Percentiles rank a stretch among this genome's conserved stretches.
These are phyloP conservation scores for Drosophila serrata DNA, from an alignment of 1,140 invertebrate species.

Conservation along the genomic window DNA sequence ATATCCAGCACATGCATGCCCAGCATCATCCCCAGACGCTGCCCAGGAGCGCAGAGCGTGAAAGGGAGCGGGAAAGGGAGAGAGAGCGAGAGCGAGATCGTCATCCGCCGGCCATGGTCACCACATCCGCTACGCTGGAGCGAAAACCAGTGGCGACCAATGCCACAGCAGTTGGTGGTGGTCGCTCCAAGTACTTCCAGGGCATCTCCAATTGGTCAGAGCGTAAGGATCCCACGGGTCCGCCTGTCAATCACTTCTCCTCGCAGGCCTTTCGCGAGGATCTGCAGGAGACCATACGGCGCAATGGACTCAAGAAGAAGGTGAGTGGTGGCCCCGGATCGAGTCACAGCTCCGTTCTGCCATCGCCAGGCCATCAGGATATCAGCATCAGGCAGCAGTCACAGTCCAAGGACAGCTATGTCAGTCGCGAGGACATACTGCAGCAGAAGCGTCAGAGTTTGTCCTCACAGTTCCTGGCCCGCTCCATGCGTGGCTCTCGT, in stretches of 20 bases:
- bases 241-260: slow-evolving; percentile 70
- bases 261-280: slow-evolving; percentile 84
- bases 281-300: slow-evolving; percentile 79
- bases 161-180: slow-evolving; percentile 10
- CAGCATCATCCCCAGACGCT: slow-evolving; percentile 58
- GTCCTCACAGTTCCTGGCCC: slow-evolving; percentile 76
- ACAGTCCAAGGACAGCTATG: slow-evolving; percentile 66
- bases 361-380: not conserved
- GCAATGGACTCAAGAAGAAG: slow-evolving; percentile 71
- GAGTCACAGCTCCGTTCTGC: slow-evolving; percentile 11
- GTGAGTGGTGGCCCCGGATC: slow-evolving; percentile 26
- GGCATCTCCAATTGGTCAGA: slow-evolving; percentile 92
- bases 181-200: slow-evolving; percentile 87
- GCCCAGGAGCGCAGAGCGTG: slow-evolving; percentile 57
- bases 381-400: not conserved
- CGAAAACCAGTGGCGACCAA: slow-evolving; percentile 37
- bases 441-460: slow-evolving; percentile 82
- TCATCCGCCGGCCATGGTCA: slow-evolving; percentile 18
- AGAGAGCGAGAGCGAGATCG: slow-evolving; percentile 38
- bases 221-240: slow-evolving; percentile 85
- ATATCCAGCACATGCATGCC: slow-evolving; percentile 18
- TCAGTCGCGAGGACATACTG: slow-evolving; percentile 79
- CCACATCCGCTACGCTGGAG: slow-evolving; percentile 50
- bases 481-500: slow-evolving; percentile 70
- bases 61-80: slow-evolving; percentile 40